phyloP scores from a whole-genome alignment of 2,888 invertebrate genomes.

The Bibio marci region DNA sequence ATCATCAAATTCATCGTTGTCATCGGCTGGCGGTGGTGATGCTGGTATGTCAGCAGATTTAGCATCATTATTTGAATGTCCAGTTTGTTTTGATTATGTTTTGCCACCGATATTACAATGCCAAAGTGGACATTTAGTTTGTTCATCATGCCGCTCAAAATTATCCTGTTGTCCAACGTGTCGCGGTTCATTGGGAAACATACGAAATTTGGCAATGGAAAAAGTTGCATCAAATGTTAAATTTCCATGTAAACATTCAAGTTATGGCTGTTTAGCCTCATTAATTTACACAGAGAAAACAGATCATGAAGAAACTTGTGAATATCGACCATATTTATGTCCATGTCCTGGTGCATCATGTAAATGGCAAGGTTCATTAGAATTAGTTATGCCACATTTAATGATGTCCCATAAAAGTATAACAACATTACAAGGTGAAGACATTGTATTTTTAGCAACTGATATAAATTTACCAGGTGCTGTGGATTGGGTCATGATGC shows the following conservation, averaged over 20 bases:
- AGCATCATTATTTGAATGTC: conserved; percentile 84
- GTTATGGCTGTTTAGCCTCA: conserved; percentile 84
- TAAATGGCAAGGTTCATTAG: conserved; percentile 96
- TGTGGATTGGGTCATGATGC: conserved; percentile 99
- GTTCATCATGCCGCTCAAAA: conserved; percentile 93
- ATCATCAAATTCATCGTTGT: conserved; percentile 14
- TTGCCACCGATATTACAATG: conserved; percentile 97
- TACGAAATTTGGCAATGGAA: conserved; percentile 97
- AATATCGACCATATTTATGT: conserved; percentile 95
- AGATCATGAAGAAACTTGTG: conserved; percentile 97
- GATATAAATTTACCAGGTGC: conserved; percentile 99
- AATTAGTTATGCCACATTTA: conserved; percentile 97
- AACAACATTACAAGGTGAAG: conserved; percentile 95
- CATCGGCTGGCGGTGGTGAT: conserved; percentile 28
- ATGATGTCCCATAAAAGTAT: conserved; percentile 96
- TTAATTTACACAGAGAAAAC: conserved; percentile 93
- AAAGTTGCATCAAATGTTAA: conserved; percentile 96
- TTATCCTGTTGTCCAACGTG: conserved; percentile 96
- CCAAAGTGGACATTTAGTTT: conserved; percentile 96
- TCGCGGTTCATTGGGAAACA: conserved; percentile 90
- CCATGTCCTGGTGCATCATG: conserved; percentile 99
- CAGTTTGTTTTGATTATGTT: conserved; percentile 98
- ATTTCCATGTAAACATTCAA: conserved; percentile 97
- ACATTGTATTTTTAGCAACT: conserved; percentile 98
- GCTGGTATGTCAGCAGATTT: conserved; percentile 61